Percentiles rank a stretch among this genome's conserved stretches.
Conservation (phyloP, 2,113 vertebrate genomes). For the Phasianus colchicus region DNA sequence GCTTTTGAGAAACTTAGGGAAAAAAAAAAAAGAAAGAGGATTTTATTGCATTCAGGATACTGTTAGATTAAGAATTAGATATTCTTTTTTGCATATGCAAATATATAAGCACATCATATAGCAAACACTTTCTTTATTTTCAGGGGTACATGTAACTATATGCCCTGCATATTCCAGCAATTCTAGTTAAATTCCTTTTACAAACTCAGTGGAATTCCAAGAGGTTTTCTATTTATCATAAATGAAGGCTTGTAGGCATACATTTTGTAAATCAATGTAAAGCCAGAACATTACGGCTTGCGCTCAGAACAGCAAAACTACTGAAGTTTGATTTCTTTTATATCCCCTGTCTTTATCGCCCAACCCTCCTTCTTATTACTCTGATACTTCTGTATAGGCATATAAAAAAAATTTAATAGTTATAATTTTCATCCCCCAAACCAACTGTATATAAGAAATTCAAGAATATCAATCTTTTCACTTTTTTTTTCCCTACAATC, state of each 20-base stretch:
- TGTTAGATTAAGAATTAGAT: background rate
- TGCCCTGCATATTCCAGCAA: background rate
- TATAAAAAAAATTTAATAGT: background rate
- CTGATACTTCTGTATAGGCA: background rate
- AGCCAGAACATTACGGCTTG: background rate
- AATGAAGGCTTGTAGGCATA: background rate
- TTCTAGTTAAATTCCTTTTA: background rate
- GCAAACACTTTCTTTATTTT: background rate
- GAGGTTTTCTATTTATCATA: background rate
- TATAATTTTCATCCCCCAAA: constrained; percentile 6
- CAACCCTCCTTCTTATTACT: background rate
- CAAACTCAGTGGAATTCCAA: background rate
- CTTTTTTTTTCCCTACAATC: background rate
- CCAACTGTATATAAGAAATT: background rate
- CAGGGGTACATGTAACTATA: background rate
- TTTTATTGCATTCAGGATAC: background rate
- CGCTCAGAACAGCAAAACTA: background rate
- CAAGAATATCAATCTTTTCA: background rate
- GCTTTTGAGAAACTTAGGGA: background rate
- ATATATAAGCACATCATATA: background rate
- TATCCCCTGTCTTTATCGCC: fast-evolving
- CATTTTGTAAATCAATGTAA: background rate
- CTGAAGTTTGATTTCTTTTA: background rate
- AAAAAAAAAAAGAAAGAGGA: background rate
- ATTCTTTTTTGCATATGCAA: background rate